Evolutionary conservation across 2,888 invertebrate genomes (phyloP).

Genomic region (Bedellia somnulentella): DNA sequence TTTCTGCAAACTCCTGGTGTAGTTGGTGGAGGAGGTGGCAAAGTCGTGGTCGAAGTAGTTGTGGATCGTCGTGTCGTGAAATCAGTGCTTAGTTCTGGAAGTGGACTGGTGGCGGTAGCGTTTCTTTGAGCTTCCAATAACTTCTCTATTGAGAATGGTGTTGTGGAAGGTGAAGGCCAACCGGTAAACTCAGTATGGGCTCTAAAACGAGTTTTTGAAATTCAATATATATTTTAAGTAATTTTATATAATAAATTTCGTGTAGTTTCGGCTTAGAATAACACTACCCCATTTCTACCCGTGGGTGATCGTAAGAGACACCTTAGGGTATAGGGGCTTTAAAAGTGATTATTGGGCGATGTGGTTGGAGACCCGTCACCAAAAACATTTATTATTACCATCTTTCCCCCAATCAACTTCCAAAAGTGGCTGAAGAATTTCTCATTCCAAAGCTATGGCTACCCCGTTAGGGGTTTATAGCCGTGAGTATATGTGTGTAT

Average conservation of each 20-base stretch:
- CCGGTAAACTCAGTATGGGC: constrained; percentile 88
- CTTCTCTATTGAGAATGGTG: constrained; percentile 83
- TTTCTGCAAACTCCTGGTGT: constrained; percentile 77
- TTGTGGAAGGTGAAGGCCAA: constrained; percentile 87
- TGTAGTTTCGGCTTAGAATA: too few species aligned
- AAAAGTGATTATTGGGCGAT: too few species aligned
- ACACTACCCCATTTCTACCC: too few species aligned
- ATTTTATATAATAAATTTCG: constrained; percentile 1
- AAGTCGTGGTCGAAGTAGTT: constrained; percentile 67
- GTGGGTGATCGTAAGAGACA: too few species aligned
- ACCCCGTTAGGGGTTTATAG: too few species aligned
- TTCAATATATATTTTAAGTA: background rate
- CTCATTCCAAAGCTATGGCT: too few species aligned
- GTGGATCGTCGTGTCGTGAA: constrained; percentile 53
- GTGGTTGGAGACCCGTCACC: too few species aligned
- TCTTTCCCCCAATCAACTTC: too few species aligned
- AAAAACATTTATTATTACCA: too few species aligned
- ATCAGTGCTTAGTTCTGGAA: constrained; percentile 39
- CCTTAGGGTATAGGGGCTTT: too few species aligned
- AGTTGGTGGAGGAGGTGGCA: constrained; percentile 71
- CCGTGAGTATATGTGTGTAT: too few species aligned
- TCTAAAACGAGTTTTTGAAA: constrained; percentile 46
- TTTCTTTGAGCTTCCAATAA: constrained; percentile 68
- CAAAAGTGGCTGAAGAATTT: too few species aligned
- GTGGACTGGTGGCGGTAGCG: constrained; percentile 62